Base-by-base conservation (phyloP, 1,140 invertebrate genomes). In the Brachionus plicatilis region DNA sequence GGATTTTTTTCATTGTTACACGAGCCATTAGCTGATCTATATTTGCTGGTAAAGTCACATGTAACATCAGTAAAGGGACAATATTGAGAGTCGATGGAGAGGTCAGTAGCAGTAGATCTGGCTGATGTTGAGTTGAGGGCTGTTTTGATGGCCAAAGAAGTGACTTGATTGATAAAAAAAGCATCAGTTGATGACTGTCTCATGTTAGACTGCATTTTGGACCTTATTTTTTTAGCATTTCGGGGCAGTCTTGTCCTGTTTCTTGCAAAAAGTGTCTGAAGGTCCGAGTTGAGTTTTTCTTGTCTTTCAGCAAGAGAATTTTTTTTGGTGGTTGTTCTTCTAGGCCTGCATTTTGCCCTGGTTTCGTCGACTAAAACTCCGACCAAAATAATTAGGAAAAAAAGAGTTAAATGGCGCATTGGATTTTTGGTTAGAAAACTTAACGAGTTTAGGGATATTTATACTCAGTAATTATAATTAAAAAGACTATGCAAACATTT, bases 1-100 rank as follows among this genome's bases (percentile, higher is more conserved):
- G 93, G 92, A 86, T 93, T 89, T 45, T 94, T 91, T 0, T 97
- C 93, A 89, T 99, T 99, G 88, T 96, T 96, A 88, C 95, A 96
- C 43, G 91, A 92, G 0, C 95, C 95, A 86, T 95, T 93, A 24
- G 92, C 90, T 0, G 91, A 91, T 83, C 95, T 88, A 88, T 93
- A 96, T n/a, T 27, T 33, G 12, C 3, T 43, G 5, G n/a, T 65
- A 17, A 37, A 41, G 37, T 80, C 43, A 80, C 78, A 80, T 27
- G 72, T 47, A 11, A 76, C 20, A 50, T 37, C 47, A 24, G 47
- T 47, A 50, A 27, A 76, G 20, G 45, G 72, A 53, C 72, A 76
- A 82, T 65, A 82, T 82, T 60, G 37, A 37, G 53, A 47, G 14
- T 60, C 53, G 24, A 68, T 37, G 20, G 17, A 33, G 5, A 76